Evolutionary conservation across 2,797 vertebrate species (phyloP), one percentile per base, ranked within the genome.

Genomic region (Crenuchus spilurus): DNA sequence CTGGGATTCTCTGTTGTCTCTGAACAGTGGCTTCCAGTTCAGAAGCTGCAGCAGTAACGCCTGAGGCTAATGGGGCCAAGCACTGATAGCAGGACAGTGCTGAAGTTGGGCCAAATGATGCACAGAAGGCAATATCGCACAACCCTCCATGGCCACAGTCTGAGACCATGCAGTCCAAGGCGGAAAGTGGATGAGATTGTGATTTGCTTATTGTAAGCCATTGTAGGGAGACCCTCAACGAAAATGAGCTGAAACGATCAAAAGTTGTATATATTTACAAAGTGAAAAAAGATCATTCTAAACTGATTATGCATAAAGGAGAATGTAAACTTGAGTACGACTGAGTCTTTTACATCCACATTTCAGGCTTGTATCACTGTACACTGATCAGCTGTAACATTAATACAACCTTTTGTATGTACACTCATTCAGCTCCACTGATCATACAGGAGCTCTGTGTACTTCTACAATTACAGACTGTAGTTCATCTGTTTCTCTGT

Each of bases 11-110:
- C 0, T 78, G 16, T 2, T 20, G 74, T 78, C 41, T 2, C n/a
- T 44, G 52, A 46, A 65, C 86, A 92, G 88, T 80, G 63, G 77
- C 66, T 1, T 65, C 83, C 46, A 61, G 66, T 66, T 67, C 51
- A 74, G 62, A 46, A 0, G 22, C 72, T 39, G 80, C 81, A 83
- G 80, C 71, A 24, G 88, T 90, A 64, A 85, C 80, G 2, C 31
- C 80, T 0, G 52, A 62, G 1, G 26, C 66, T 0, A 75, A 65
- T 22, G 68, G 65, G 30, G 72, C 48, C 41, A 62, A 67, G 28
- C 81, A 70, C 64, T 82, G 72, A 77, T 39, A 46, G 4, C 11
- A 26, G n/a, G 1, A 28, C 31, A 0, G 41, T 55, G 16, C 10
- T 26, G 42, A 71, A 74, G 54, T 26, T 46, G 1, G 39, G 48